Evolutionary conservation across 2,797 vertebrate species (phyloP).

Genomic region (Lacerta agilis): DNA sequence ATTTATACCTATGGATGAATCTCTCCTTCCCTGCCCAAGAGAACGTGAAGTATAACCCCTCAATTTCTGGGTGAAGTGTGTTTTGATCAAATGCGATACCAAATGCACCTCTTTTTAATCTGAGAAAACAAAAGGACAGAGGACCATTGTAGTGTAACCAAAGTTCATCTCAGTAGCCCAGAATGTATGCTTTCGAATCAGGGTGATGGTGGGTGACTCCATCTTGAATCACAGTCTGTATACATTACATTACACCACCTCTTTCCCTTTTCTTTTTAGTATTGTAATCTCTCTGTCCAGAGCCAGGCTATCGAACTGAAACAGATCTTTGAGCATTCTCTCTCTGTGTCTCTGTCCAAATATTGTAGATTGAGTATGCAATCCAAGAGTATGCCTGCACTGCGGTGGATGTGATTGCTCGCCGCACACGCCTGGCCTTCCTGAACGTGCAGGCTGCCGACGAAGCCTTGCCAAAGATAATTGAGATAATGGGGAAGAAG

Average conservation of each 20-base stretch:
- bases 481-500: constrained; percentile 94
- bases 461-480: constrained; percentile 92
- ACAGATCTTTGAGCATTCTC: background rate
- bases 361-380: constrained; percentile 87
- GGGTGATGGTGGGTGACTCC: background rate
- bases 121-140: background rate
- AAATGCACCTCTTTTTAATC: background rate
- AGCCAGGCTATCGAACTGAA: background rate
- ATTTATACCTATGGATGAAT: background rate
- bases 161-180: background rate
- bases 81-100: background rate
- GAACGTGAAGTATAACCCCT: background rate
- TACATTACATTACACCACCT: background rate
- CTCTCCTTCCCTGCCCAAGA: background rate
- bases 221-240: background rate
- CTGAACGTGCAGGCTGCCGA: constrained; percentile 97
- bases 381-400: constrained; percentile 96
- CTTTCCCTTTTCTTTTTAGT: background rate
- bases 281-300: background rate
- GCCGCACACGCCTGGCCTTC: constrained; percentile 92
- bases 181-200: background rate
- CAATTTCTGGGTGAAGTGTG: background rate
- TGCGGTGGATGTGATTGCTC: constrained; percentile 91
- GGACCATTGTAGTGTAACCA: background rate
- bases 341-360: too few species aligned